Percentiles rank a stretch among this genome's conserved stretches.
phyloP scores from a whole-genome alignment of 2,113 vertebrate species.

The Ursus arctos region DNA sequence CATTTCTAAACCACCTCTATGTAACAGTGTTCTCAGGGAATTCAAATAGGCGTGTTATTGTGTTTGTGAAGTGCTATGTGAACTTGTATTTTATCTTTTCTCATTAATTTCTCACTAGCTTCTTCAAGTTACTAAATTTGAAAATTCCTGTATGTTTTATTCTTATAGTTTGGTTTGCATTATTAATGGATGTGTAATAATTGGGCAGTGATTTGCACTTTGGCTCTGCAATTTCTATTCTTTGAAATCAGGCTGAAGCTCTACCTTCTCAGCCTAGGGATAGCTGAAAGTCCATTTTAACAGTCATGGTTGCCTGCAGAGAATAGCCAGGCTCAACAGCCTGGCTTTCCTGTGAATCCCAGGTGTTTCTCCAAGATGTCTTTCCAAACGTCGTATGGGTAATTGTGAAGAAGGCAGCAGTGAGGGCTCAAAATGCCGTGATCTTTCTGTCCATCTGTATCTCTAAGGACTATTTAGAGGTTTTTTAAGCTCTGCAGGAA shows the following conservation, averaged over 20 bases:
- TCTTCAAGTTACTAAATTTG: background rate
- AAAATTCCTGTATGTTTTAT: background rate
- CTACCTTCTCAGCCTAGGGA: background rate
- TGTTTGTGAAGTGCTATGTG: background rate
- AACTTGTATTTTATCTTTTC: background rate
- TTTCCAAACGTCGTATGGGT: background rate
- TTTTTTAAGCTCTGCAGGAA: background rate
- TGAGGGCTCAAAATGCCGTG: conserved; percentile 37
- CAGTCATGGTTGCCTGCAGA: background rate
- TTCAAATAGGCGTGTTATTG: background rate
- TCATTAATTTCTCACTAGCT: background rate
- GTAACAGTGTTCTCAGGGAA: background rate
- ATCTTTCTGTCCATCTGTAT: conserved; percentile 22
- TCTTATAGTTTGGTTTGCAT: background rate
- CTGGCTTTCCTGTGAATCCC: background rate
- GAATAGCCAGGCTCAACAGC: background rate
- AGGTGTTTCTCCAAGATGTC: background rate
- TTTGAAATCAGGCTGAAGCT: background rate
- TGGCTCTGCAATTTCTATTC: background rate
- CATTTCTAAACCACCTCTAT: background rate
- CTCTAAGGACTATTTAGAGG: conserved; percentile 10
- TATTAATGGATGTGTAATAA: background rate
- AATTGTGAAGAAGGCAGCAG: conserved; percentile 21
- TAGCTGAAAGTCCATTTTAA: background rate
- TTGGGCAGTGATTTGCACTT: background rate